Percentiles rank a stretch among this genome's conserved stretches.
Conservation (phyloP, 2,113 vertebrate genomes). For the Chionodraco myersi region DNA sequence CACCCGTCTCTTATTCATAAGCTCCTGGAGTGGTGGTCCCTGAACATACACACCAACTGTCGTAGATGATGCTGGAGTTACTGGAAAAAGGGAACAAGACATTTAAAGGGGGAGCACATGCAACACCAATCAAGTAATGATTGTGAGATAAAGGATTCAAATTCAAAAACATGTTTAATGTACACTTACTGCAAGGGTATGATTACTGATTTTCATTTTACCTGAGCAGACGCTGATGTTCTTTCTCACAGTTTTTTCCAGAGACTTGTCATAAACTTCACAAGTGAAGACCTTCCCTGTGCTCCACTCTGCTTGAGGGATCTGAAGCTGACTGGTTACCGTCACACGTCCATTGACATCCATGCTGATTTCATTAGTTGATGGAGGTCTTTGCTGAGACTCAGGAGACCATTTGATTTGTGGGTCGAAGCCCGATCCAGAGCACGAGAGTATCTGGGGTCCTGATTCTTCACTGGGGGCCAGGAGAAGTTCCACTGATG, state of each 20-base stretch:
- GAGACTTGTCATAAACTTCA: conserved; percentile 58
- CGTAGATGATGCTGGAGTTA: conserved; percentile 55
- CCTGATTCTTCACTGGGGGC: conserved; percentile 29
- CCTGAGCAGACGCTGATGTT: conserved; percentile 74
- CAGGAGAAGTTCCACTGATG: conserved; percentile 66
- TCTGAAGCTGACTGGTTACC: conserved; percentile 61
- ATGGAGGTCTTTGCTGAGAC: background rate
- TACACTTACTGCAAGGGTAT: background rate
- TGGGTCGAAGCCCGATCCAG: conserved; percentile 71
- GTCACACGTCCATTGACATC: conserved; percentile 51
- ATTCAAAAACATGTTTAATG: background rate
- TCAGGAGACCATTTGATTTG: conserved; percentile 68
- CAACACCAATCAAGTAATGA: background rate
- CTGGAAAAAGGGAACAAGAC: conserved; percentile 43
- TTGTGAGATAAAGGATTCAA: background rate
- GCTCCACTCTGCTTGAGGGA: conserved; percentile 69
- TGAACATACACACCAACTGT: conserved; percentile 60
- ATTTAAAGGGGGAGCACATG: background rate
- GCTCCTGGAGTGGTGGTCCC: conserved; percentile 42
- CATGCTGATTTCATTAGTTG: conserved; percentile 26
- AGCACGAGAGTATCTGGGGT: conserved; percentile 65
- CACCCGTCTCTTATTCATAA: conserved; percentile 15
- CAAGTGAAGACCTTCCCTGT: conserved; percentile 63
- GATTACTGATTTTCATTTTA: conserved; percentile 37
- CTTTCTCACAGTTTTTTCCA: rapidly evolving